Base-by-base conservation (phyloP, 1,140 invertebrate genomes). In the Listronotus oregonensis region DNA sequence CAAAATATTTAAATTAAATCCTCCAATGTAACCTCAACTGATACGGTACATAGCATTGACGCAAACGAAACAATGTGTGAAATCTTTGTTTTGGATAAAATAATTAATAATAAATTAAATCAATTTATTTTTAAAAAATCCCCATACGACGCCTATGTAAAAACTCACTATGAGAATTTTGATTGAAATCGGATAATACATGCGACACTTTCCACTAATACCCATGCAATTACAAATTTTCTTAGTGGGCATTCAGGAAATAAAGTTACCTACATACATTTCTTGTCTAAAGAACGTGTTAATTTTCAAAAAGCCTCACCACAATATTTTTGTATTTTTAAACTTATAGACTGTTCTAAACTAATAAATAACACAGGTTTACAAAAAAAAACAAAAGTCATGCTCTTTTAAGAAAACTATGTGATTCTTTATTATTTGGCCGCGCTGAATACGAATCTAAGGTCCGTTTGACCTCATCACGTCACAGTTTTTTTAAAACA, bases 111-210 rank as follows among this genome's bases (percentile, higher is more conserved):
- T 63, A 63, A 54, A 42, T 7, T 10, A 11, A 0, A 54, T 40
- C 50, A 63, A 63, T 40, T 54, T 42, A 10, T 55, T n/a, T n/a
- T 63, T 11, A 43, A 43, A 31, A 59, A 59, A 59, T 50, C 57
- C 11, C 17, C 40, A 17, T 37, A 59, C 43, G 12, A 7, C n/a
- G 9, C 6, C 5, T 61, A 46, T 32, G 17, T 61, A 43, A 63
- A 55, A 63, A 12, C 54, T n/a, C 32, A 47, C 15, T 27, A 17
- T 4, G 40, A 54, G 21, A 55, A 7, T 31, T 54, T 63, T 63
- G 50, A 63, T 17, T 39, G 37, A 17, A 37, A 61, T 40, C 3
- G 43, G 11, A 63, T 63, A 12, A 42, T 44, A 17, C 21, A 55
- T 54, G 52, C 44, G 5, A 32, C 21, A 6, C 31, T 58, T 31